phyloP scores from a whole-genome alignment of 1,140 invertebrate species.

The Cyphomyrmex costatus region DNA sequence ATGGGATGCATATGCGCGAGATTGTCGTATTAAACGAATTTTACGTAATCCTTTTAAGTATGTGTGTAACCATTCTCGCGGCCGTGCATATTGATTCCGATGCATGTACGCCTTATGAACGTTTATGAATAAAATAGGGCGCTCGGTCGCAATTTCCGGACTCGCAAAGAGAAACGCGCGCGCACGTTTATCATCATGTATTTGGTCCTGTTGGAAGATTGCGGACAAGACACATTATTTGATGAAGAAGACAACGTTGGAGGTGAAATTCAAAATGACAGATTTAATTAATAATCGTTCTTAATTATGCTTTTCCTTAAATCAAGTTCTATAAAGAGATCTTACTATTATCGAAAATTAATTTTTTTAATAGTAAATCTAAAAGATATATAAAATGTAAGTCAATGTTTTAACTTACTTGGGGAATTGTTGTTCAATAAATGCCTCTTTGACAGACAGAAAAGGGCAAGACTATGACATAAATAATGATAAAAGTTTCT shows the following conservation, averaged over 20 bases:
- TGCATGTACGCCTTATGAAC: slow-evolving; percentile 4
- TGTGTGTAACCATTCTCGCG: background rate
- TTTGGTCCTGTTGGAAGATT: slow-evolving; percentile 29
- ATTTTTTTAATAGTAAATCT: background rate
- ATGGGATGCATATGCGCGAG: background rate
- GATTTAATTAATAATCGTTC: background rate
- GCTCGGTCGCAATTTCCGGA: slow-evolving; percentile 39
- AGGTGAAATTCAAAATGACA: background rate
- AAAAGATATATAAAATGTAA: background rate
- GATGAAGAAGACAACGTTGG: background rate
- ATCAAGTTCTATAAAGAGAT: background rate
- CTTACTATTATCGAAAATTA: background rate
- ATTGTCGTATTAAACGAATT: slow-evolving; percentile 11
- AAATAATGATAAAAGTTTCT: background rate
- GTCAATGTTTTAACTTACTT: background rate
- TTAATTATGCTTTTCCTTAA: background rate
- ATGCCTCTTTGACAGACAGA: background rate
- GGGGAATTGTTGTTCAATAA: background rate
- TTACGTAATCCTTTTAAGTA: slow-evolving; percentile 41
- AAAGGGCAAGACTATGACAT: background rate
- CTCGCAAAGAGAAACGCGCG: background rate
- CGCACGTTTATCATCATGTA: background rate
- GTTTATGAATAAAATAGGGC: slow-evolving; percentile 57
- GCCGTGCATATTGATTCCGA: slow-evolving; percentile 34
- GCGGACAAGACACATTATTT: slow-evolving; percentile 6